Conservation (phyloP, 2,797 vertebrate species). For the Channallabes apus region DNA sequence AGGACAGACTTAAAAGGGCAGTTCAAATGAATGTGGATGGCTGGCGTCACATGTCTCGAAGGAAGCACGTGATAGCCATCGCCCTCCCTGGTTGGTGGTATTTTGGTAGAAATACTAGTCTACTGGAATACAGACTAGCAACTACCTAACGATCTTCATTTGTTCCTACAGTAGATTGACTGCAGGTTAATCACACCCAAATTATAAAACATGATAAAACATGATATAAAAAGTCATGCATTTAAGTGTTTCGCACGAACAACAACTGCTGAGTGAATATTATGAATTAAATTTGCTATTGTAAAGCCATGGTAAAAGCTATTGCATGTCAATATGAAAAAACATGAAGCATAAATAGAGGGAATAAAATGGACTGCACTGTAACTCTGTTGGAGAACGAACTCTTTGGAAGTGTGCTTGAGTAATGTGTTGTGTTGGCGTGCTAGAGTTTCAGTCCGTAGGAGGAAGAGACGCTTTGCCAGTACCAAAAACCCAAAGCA, state of each 20-base stretch:
- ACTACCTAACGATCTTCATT: neutral
- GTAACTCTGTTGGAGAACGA: neutral
- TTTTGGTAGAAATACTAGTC: no score
- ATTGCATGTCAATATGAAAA: neutral
- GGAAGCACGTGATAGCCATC: no score
- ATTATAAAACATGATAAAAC: neutral
- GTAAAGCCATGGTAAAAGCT: neutral
- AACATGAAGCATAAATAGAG: neutral
- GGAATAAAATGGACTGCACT: neutral
- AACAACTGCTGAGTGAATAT: neutral
- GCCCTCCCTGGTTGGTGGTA: no score
- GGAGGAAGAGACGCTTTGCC: conserved; percentile 37
- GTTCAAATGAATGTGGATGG: no score
- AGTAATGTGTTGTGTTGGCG: conserved; percentile 14
- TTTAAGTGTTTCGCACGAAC: neutral
- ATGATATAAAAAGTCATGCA: no score
- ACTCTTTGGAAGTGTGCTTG: conserved; percentile 5
- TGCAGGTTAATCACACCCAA: neutral
- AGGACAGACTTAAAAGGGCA: no score
- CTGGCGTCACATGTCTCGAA: no score
- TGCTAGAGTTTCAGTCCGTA: conserved; percentile 27
- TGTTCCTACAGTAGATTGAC: neutral
- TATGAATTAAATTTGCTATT: neutral
- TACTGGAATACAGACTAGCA: neutral
- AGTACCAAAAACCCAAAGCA: conserved; percentile 34